Conservation (phyloP, 2,888 invertebrate genomes). For the Anagyrus pseudococci region DNA sequence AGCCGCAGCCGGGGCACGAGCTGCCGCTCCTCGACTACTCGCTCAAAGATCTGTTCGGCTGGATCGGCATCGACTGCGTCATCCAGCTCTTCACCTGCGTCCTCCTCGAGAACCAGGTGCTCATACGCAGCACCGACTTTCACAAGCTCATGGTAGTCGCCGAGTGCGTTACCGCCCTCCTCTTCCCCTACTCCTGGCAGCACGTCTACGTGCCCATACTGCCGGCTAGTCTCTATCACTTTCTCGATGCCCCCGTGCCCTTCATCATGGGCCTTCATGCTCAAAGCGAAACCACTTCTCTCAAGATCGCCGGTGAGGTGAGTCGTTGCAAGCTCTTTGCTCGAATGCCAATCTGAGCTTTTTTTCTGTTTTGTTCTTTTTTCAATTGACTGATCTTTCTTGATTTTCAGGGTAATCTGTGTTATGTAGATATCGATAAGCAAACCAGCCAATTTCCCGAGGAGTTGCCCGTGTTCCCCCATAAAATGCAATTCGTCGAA, state of each 20-base stretch:
- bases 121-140: conserved; percentile 92
- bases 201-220: conserved; percentile 98
- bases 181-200: conserved; percentile 97
- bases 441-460: conserved; percentile 93
- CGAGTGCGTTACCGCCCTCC: conserved; percentile 86
- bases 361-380: neutral
- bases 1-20: conserved; percentile 80
- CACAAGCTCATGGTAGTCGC: conserved; percentile 96
- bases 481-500: conserved; percentile 83
- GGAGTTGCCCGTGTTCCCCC: conserved; percentile 92
- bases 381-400: conserved; percentile 6
- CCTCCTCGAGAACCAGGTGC: conserved; percentile 94
- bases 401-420: conserved; percentile 79
- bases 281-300: conserved; percentile 59
- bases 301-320: conserved; percentile 63
- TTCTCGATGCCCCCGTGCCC: conserved; percentile 98
- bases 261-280: conserved; percentile 92
- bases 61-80: conserved; percentile 90
- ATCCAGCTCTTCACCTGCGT: conserved; percentile 94
- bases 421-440: conserved; percentile 95
- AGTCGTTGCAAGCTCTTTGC: conserved; percentile 28
- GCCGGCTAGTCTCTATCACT: conserved; percentile 92
- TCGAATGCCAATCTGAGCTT: neutral
- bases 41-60: conserved; percentile 83
- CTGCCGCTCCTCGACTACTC: conserved; percentile 95